phyloP scores from a whole-genome alignment of 2,888 invertebrate species.

The Paralinhomoeus sp. region DNA sequence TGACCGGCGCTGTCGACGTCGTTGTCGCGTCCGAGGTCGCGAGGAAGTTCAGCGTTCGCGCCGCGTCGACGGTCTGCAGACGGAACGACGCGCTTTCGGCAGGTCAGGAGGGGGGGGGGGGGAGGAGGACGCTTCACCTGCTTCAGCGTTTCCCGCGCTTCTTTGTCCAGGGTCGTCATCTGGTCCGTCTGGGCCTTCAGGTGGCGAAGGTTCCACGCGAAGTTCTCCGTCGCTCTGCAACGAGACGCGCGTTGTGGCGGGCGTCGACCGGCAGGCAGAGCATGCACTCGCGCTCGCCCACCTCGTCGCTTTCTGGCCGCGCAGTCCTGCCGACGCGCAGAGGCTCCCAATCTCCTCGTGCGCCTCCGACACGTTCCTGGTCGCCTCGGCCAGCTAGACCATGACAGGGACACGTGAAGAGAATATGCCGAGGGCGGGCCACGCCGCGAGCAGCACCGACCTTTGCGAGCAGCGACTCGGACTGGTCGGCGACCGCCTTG shows the following conservation, averaged over 20 bases:
- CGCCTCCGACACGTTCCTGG: constrained; percentile 23
- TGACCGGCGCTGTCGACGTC: too few relatives aligned
- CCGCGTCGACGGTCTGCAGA: too few relatives aligned
- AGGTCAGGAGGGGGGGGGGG: too few relatives aligned
- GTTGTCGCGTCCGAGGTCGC: too few relatives aligned
- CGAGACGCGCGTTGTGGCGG: too few relatives aligned
- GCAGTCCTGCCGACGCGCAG: constrained; percentile 30
- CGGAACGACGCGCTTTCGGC: too few relatives aligned
- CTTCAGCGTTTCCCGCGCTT: constrained; percentile 32
- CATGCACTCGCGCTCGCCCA: constrained; percentile 13
- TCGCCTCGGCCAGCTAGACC: constrained; percentile 17
- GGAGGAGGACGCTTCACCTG: too few relatives aligned
- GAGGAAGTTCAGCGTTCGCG: not conserved
- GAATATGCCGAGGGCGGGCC: not conserved
- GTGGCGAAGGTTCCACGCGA: constrained; percentile 36
- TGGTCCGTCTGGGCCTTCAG: constrained; percentile 35
- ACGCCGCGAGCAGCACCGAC: not conserved
- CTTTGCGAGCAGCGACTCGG: constrained; percentile 11
- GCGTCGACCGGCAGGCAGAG: too few relatives aligned
- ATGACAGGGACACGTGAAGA: not conserved
- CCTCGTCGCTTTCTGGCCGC: constrained; percentile 32
- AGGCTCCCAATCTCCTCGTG: constrained; percentile 30
- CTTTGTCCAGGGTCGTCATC: constrained; percentile 31
- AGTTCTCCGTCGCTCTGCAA: constrained; percentile 32
- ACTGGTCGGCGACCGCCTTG: constrained; percentile 9